Evolutionary conservation across 64 coral and sea anemone genomes (phyloP), one percentile per base, ranked within the genome.

Genomic region (Actinia tenebrosa): DNA sequence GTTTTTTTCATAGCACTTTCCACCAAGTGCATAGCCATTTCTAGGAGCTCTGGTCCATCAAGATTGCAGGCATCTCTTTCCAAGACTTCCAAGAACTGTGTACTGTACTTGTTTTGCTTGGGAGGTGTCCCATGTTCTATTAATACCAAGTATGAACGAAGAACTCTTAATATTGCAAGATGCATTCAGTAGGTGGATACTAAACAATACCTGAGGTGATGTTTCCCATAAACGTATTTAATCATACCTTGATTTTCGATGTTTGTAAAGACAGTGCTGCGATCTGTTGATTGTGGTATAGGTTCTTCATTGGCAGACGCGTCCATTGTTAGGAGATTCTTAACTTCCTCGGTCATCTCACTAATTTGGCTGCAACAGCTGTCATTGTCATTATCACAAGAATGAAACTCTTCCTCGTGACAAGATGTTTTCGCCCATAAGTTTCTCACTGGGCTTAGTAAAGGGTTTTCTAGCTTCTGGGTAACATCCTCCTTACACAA

Each of bases 31-130:
- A 92, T 87, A 5, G 90, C 90, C 80, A 92, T 72, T 54, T 68
- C 77, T 37, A 92, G n/a, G 16, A 92, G 60, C 61, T 92, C 90
- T 60, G 90, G 90, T 22, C 90, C 90, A 68, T 92, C 86, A 78
- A 92, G 79, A 3, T 42, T 55, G 25, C 87, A 27, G 2, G 69
- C 69, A 75, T 75, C 25, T 13, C 7, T 75, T 75, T 43, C 27
- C 78, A 83, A 60, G 45, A 43, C 86, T 87, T 3, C 16, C 77
- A 44, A 16, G 11, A 79, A 79, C 77, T 66, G 63, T 66, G 63
- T 14, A 66, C 22, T 66, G 63, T 66, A 66, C 63, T 66, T 66
- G 22, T 3, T 66, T 66, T 22, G 63, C 2, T 20, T 20, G 63
- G 63, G 63, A n/a, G n/a, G 7, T 10, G 10, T 66, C 63, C 63